Evolutionary conservation across 2,797 vertebrate species (phyloP), one percentile per base, ranked within the genome.

Genomic region (Typhlichthys subterraneus): DNA sequence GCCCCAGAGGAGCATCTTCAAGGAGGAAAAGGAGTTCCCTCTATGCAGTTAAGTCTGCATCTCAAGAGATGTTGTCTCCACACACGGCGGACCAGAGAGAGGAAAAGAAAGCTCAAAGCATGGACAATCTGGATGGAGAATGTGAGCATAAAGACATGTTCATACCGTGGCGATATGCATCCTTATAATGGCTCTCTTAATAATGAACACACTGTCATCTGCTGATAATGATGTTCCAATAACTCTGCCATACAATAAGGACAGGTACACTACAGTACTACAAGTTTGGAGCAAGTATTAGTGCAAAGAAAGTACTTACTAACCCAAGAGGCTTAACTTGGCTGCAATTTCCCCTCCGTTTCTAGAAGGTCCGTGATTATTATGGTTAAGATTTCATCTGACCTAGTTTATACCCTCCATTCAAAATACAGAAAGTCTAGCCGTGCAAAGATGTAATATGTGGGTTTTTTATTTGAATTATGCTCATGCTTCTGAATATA

Each of bases 81-180:
- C 61, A 79, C 10, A 94, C 69, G 69, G 95, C 93, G 55, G 94
- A 96, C 31, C 92, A 84, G 85, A 90, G 82, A 52, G 92, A 94
- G 7, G 95, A 94, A 67, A 95, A 92, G 69, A 92, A 66, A 83
- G 91, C 95, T 3, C 95, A 94, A 19, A 99, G 97, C 82, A 91
- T 92, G 59, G 94, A 94, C 80, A 95, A 96, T 84, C 93, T 99
- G 61, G 95, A 97, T 75, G 95, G 94, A 71, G 90, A 93, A 87
- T 93, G 96, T 97, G 91, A 54, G 73, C 0, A 13, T 0, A 12
- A 51, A 61, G 12, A 15, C 23, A 31, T 15, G 38, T 58, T n/a
- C 42, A 45, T 11, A 12, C 12, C 11, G 8, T 50, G 2, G 17
- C 42, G 12, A 15, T 46, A 5, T 12, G 4, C 47, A 3, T 5